Percentiles rank a stretch among this genome's conserved stretches.
phyloP scores from a whole-genome alignment of 2,888 invertebrate genomes.

The Nephrotoma flavescens region DNA sequence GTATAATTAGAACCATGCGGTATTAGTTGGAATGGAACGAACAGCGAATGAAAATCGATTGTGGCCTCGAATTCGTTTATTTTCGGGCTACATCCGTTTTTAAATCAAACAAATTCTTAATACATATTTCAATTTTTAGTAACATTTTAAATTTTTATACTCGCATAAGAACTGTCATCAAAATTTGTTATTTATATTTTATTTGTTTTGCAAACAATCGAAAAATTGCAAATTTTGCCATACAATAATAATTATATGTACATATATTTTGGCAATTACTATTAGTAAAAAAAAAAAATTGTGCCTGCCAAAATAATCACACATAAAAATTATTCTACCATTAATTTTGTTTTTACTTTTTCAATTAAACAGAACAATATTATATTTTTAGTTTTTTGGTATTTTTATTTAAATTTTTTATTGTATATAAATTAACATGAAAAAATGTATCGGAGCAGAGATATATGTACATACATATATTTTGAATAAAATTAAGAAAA shows the following conservation, averaged over 20 bases:
- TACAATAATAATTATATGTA: neutral
- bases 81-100: too few relatives aligned
- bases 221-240: neutral
- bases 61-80: too few relatives aligned
- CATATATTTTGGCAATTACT: neutral
- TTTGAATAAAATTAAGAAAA: neutral
- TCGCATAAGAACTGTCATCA: too few relatives aligned
- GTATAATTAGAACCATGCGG: neutral
- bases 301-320: neutral
- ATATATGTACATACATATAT: neutral
- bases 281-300: neutral
- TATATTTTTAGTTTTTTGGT: neutral
- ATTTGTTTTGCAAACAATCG: neutral
- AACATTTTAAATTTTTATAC: too few relatives aligned
- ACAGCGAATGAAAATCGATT: too few relatives aligned
- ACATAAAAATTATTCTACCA: neutral
- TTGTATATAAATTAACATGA: neutral
- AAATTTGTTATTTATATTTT: too few relatives aligned
- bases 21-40: too few relatives aligned
- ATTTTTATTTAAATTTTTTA: neutral
- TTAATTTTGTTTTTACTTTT: neutral
- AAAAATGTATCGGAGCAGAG: neutral
- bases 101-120: too few relatives aligned
- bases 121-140: too few relatives aligned
- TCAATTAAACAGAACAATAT: neutral